A percentile compares a stretch with the other conserved stretches of the same genome.
phyloP scores from a whole-genome alignment of 2,113 vertebrate species.

The Archilochus colubris region DNA sequence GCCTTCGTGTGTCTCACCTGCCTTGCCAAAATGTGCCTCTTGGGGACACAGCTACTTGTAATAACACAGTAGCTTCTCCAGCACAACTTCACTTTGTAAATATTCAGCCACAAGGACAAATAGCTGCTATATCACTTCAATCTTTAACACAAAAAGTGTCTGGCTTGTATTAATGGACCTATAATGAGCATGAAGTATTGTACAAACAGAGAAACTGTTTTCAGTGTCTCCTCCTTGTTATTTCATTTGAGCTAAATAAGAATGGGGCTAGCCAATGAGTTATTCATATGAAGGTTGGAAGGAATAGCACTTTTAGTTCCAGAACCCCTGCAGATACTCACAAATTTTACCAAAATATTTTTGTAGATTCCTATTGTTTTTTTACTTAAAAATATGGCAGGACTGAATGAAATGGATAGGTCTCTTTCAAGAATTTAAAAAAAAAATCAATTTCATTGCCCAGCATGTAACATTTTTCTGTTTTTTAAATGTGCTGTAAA shows the following conservation, averaged over 20 bases:
- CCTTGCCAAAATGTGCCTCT: not conserved
- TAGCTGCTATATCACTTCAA: not conserved
- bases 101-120: not conserved
- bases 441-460: constrained; percentile 78
- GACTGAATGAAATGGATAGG: constrained; percentile 74
- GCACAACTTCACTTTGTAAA: not conserved
- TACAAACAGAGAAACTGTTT: constrained; percentile 50
- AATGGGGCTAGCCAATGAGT: constrained; percentile 39
- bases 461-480: constrained; percentile 78
- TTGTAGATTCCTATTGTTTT: constrained; percentile 74
- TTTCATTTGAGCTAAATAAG: constrained; percentile 72
- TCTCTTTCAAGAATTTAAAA: constrained; percentile 74
- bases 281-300: constrained; percentile 66
- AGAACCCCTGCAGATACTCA: constrained; percentile 65
- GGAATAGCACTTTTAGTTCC: constrained; percentile 62
- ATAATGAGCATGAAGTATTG: constrained; percentile 34
- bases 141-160: constrained; percentile 16
- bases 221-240: constrained; percentile 49
- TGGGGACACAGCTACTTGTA: not conserved
- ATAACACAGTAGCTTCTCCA: not conserved
- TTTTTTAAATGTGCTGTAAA: constrained; percentile 78
- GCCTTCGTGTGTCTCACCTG: not conserved
- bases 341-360: constrained; percentile 79
- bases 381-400: constrained; percentile 76
- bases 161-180: constrained; percentile 58